Base-by-base conservation (phyloP, 2,888 invertebrate genomes). In the Syrista parreyssii region DNA sequence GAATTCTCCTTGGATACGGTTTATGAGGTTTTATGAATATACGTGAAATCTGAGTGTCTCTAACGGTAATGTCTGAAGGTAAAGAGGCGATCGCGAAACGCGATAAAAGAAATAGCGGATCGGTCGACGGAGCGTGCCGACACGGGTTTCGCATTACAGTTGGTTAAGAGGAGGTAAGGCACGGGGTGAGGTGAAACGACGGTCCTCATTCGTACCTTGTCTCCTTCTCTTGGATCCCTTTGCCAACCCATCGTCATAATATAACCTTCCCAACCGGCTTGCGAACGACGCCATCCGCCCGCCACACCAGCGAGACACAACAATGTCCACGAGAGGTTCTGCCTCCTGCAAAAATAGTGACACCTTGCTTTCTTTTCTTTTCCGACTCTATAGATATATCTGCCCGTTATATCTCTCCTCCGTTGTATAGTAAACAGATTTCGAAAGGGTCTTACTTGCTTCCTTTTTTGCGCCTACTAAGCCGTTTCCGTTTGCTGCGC, bases 111-210 rank as follows among this genome's bases (percentile, higher is more conserved):
- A 71, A 71, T 33, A 33, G 71, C 55, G 55, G 55, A 55, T 80
- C 82, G 79, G 83, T 84, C 82, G 80, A 74, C 72, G 78, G 71
- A 71, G 33, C 76, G 73, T 71, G 55, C 40, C 81, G 84, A 86
- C 87, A 87, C 81, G 87, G 81, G 81, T 87, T 84, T 85, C 82
- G 83, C 87, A 87, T 87, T 87, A 86, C 84, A 83, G 71, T 33
- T 31, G 71, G 71, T 32, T 71, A 71, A 31, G 71, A 55, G 55
- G 23, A 55, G 23, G 23, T 55, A 6, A 55, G 9, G 55, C 23
- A 23, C 55, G 55, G 55, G 12, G 71, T 33, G 71, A 3, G 71
- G 31, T n/a, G 71, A 6, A 71, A 30, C 12, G 15, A 33, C 71
- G 71, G n/a, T 69, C 71, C 78, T 69, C 75, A 72, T 73, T 40